Evolutionary conservation across 1,140 invertebrate species (phyloP).

Genomic region (Pantala flavescens): DNA sequence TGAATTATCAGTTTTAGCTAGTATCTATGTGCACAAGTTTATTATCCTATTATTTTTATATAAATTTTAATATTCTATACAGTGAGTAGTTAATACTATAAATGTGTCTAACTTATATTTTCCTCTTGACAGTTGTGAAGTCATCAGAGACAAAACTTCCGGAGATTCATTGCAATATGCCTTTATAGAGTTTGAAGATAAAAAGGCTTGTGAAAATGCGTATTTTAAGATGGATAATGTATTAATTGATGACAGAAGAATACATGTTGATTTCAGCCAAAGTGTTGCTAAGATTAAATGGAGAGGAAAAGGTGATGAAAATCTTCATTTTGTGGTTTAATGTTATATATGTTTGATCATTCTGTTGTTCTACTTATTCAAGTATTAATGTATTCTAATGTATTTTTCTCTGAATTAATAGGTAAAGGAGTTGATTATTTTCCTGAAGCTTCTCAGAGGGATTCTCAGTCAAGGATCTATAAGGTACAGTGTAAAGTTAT

Average conservation of each 20-base stretch:
- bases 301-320: slow-evolving; percentile 61
- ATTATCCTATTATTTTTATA: too few species aligned
- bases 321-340: background rate
- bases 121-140: slow-evolving; percentile 66
- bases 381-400: too few species aligned
- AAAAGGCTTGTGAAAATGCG: slow-evolving; percentile 92
- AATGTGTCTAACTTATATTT: too few species aligned
- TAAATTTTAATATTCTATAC: too few species aligned
- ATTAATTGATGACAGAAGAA: slow-evolving; percentile 93
- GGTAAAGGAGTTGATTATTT: background rate
- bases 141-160: slow-evolving; percentile 88
- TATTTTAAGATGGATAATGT: slow-evolving; percentile 99
- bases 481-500: too few species aligned
- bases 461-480: too few species aligned
- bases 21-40: too few species aligned
- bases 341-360: too few species aligned
- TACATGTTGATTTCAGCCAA: slow-evolving; percentile 99
- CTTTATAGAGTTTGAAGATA: slow-evolving; percentile 96
- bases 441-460: background rate
- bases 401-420: background rate
- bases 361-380: too few species aligned
- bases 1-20: too few species aligned
- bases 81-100: too few species aligned
- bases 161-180: slow-evolving; percentile 97
- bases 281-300: slow-evolving; percentile 89